Base-by-base conservation (phyloP, 2,797 vertebrate species). In the Silurus aristotelis region DNA sequence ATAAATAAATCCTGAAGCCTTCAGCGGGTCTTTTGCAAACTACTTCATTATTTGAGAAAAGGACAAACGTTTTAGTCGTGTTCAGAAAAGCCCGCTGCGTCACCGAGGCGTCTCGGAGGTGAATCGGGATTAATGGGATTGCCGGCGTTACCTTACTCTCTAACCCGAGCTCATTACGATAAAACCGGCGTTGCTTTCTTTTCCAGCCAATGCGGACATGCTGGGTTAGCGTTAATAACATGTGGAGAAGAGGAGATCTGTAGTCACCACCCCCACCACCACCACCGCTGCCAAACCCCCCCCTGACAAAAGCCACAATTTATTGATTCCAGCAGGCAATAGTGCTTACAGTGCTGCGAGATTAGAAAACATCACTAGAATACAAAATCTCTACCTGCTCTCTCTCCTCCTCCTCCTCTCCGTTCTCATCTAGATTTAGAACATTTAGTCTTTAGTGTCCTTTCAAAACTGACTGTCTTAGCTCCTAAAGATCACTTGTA, bases 311-410 rank as follows among this genome's bases (percentile, higher is more conserved):
- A 43, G 38, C 12, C 25, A 55, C 71, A 66, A 75, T 46, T 88
- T 85, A 92, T 91, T 90, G 92, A 93, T 93, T 91, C 20, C 87
- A 78, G 85, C 58, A 68, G 85, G 89, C 89, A 43, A 82, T 84
- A 87, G 86, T 87, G 43, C 83, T 90, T 91, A 1, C 90, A 87
- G 88, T 89, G 77, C 80, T 88, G 90, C 83, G 89, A 83, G 84
- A 91, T 88, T 86, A 83, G 89, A 80, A 89, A 89, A 89, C 48
- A 7, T 85, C 89, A 84, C 88, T 87, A 84, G 84, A 92, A 91
- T 92, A 88, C 91, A 82, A 89, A 92, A 85, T 75, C 43, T 38
- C 56, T 66, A 20, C 43, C n/a, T 14, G 20, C 72, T 6, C 72
- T 8, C 14, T 5, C 25, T 60, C 55, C 13, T 72, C 19, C 3